These are phyloP conservation scores for Anagrus nilaparvatae DNA, from an alignment of 1,140 invertebrate genomes.

Conservation along the genomic window DNA sequence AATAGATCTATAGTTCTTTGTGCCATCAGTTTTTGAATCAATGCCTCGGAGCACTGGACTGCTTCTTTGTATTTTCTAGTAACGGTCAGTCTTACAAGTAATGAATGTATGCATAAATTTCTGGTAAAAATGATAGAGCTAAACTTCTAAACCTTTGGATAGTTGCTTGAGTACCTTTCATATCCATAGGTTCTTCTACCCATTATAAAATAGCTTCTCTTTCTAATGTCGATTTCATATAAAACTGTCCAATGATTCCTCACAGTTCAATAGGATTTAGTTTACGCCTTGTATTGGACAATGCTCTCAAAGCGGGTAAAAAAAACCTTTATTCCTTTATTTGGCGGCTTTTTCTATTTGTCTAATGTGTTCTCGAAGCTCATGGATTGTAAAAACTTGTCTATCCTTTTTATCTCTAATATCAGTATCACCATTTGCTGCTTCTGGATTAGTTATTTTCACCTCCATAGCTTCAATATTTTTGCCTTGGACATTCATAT, in stretches of 20 bases:
- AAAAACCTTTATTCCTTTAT: constrained; percentile 92
- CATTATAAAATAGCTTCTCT: constrained; percentile 62
- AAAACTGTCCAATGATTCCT: constrained; percentile 72
- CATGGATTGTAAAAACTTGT: constrained; percentile 73
- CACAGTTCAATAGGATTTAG: constrained; percentile 76
- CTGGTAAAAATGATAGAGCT: constrained; percentile 69
- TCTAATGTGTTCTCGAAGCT: constrained; percentile 85
- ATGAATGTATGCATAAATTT: constrained; percentile 93
- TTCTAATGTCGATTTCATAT: constrained; percentile 57
- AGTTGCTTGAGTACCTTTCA: constrained; percentile 50
- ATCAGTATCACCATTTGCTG: constrained; percentile 49
- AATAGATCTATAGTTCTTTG: constrained; percentile 87
- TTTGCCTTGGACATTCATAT: constrained; percentile 34
- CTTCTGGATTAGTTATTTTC: constrained; percentile 32
- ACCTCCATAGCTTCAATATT: constrained; percentile 40
- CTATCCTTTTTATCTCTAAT: constrained; percentile 58
- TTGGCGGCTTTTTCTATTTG: constrained; percentile 92
- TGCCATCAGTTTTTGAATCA: constrained; percentile 79
- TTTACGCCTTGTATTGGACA: constrained; percentile 81
- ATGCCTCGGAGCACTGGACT: constrained; percentile 64
- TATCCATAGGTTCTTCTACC: constrained; percentile 66
- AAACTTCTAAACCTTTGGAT: constrained; percentile 57
- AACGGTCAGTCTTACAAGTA: constrained; percentile 81
- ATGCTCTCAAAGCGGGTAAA: constrained; percentile 72
- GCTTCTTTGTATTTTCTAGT: constrained; percentile 66